These are phyloP conservation scores for Actias luna DNA, from an alignment of 2,888 invertebrate species.

Conservation along the genomic window DNA sequence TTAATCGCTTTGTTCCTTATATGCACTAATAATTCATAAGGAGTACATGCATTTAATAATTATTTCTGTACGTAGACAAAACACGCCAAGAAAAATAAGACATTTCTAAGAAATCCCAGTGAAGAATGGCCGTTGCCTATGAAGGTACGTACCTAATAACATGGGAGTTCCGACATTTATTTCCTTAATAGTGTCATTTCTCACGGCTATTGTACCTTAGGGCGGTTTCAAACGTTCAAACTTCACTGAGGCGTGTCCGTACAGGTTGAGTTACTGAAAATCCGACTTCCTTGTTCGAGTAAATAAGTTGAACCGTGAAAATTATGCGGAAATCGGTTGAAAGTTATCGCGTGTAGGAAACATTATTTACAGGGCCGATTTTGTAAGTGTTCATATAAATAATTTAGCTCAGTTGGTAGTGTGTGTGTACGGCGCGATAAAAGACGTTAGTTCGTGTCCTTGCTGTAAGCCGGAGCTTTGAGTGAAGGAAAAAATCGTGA, in stretches of 20 bases:
- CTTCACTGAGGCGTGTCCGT: conserved; percentile 18
- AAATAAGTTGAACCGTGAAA: background rate
- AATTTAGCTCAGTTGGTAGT: too few relatives aligned
- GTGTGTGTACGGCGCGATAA: too few relatives aligned
- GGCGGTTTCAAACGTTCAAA: conserved; percentile 28
- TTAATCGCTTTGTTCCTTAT: too few relatives aligned
- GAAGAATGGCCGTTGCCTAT: conserved; percentile 18
- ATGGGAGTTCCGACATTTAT: conserved; percentile 33
- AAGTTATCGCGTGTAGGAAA: conserved; percentile 9
- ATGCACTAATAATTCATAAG: background rate
- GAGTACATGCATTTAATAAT: background rate
- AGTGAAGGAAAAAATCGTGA: too few relatives aligned
- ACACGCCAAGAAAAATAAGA: conserved; percentile 9
- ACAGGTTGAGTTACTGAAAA: conserved; percentile 10
- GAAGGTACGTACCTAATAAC: conserved; percentile 18
- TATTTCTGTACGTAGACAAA: background rate
- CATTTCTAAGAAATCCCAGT: conserved; percentile 10
- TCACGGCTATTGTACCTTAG: conserved; percentile 32
- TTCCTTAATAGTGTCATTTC: conserved; percentile 36
- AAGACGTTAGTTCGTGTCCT: too few relatives aligned
- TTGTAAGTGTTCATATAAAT: background rate
- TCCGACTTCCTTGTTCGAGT: conserved; percentile 10
- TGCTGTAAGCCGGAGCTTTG: too few relatives aligned
- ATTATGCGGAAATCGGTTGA: conserved; percentile 6
- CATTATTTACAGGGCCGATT: background rate